Percentiles rank a stretch among this genome's conserved stretches.
phyloP scores from a whole-genome alignment of 2,113 vertebrate species.

The Misgurnus mizolepis region DNA sequence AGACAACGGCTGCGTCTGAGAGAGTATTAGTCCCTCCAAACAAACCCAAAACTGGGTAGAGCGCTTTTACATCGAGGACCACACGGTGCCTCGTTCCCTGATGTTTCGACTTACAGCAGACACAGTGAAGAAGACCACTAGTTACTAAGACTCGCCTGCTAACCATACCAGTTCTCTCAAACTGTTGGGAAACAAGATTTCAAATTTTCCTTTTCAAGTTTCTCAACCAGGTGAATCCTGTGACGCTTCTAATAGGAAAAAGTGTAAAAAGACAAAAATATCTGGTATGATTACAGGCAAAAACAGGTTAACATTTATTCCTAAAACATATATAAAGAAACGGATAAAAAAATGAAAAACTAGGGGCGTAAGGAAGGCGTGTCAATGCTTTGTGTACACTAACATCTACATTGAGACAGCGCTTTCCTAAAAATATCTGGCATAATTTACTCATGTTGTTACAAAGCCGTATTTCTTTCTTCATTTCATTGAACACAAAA shows the following conservation, averaged over 20 bases:
- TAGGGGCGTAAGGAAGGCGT: too few species aligned
- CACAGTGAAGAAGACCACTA: constrained; percentile 64
- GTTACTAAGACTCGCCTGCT: constrained; percentile 38
- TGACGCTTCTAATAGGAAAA: neutral
- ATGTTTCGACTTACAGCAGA: constrained; percentile 72
- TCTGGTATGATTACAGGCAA: constrained; percentile 11
- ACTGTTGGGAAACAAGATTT: neutral
- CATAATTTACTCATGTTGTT: too few species aligned
- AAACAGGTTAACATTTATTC: neutral
- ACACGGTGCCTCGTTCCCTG: constrained; percentile 68
- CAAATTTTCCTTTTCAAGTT: neutral
- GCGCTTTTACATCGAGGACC: constrained; percentile 54
- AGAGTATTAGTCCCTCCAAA: constrained; percentile 44
- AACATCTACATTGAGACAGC: too few species aligned
- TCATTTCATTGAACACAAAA: too few species aligned
- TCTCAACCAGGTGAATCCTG: neutral
- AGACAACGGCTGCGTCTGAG: constrained; percentile 15
- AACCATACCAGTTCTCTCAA: constrained; percentile 36
- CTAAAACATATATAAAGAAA: neutral
- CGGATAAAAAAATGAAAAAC: too few species aligned
- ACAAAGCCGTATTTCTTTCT: too few species aligned
- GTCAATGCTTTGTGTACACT: too few species aligned
- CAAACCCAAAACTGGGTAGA: constrained; percentile 52
- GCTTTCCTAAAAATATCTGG: too few species aligned
- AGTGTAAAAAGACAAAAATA: neutral